These are phyloP conservation scores for Tromatobia lineatoria DNA, from an alignment of 2,888 invertebrate genomes.

Conservation along the genomic window DNA sequence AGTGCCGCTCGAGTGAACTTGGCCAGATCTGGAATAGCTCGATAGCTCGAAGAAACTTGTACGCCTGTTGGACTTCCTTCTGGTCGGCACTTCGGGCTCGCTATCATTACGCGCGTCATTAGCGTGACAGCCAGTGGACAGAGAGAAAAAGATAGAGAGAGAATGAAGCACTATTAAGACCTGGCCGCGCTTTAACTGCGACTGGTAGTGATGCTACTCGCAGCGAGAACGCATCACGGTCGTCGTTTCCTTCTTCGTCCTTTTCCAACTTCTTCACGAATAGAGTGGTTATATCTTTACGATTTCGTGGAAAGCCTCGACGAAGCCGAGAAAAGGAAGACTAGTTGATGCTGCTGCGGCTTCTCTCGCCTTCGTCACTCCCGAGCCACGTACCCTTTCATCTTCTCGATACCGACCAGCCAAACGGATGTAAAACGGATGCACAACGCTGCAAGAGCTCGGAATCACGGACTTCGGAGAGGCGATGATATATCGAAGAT, in stretches of 20 bases:
- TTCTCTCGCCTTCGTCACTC: constrained; percentile 48
- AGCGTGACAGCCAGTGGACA: constrained; percentile 61
- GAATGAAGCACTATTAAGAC: constrained; percentile 55
- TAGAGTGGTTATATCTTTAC: constrained; percentile 74
- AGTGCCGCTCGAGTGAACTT: constrained; percentile 3
- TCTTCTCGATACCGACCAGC: constrained; percentile 55
- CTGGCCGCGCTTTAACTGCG: constrained; percentile 45
- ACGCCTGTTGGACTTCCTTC: not conserved
- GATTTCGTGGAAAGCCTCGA: constrained; percentile 67
- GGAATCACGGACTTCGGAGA: constrained; percentile 44
- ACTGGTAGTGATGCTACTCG: constrained; percentile 9
- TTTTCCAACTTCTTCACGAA: constrained; percentile 68
- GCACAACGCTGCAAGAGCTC: constrained; percentile 23
- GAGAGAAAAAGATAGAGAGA: constrained; percentile 20
- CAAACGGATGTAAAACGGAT: constrained; percentile 61
- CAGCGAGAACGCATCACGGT: constrained; percentile 62
- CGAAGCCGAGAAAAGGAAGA: constrained; percentile 49
- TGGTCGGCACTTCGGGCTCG: constrained; percentile 38
- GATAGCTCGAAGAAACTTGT: constrained; percentile 16
- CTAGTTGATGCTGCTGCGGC: constrained; percentile 52
- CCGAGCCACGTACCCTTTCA: constrained; percentile 59
- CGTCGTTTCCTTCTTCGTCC: constrained; percentile 70
- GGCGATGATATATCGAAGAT: constrained; percentile 42
- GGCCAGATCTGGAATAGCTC: not conserved
- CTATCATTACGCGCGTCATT: constrained; percentile 70